phyloP scores from a whole-genome alignment of 2,797 vertebrate species.

The Micropoecilia bifurca region DNA sequence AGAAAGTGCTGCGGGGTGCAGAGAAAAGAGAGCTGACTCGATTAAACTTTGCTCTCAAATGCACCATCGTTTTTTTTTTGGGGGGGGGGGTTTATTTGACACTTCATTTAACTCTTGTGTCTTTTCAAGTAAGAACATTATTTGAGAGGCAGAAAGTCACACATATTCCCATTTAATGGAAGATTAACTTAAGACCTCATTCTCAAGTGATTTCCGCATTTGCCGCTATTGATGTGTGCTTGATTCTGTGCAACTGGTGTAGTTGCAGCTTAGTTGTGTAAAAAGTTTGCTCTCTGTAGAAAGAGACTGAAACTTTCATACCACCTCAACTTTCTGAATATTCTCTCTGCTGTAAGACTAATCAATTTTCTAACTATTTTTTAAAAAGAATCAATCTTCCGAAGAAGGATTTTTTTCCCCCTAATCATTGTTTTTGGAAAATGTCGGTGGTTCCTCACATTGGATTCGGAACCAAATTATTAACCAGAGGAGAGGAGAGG shows the following conservation, averaged over 20 bases:
- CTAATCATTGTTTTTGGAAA: background rate
- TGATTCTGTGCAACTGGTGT: background rate
- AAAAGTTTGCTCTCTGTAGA: background rate
- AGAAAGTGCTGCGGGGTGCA: constrained; percentile 3
- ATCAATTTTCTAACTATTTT: background rate
- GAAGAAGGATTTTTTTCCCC: background rate
- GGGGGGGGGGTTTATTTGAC: background rate
- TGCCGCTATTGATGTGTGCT: background rate
- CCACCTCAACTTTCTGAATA: background rate
- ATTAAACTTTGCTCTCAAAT: constrained; percentile 9
- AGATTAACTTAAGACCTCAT: background rate
- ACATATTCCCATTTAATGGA: background rate
- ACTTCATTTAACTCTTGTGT: background rate
- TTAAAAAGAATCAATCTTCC: background rate
- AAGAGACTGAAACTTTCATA: background rate
- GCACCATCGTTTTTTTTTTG: background rate
- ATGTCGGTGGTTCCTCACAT: background rate
- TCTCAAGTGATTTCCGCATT: background rate
- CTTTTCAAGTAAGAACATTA: background rate
- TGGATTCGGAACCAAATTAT: background rate
- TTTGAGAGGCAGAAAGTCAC: background rate
- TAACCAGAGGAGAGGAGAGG: background rate
- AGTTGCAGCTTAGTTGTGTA: background rate
- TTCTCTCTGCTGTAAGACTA: background rate
- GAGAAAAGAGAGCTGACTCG: constrained; percentile 1